Base-by-base conservation (phyloP, 2,113 vertebrate species). In the Psilopsiagon aymara region DNA sequence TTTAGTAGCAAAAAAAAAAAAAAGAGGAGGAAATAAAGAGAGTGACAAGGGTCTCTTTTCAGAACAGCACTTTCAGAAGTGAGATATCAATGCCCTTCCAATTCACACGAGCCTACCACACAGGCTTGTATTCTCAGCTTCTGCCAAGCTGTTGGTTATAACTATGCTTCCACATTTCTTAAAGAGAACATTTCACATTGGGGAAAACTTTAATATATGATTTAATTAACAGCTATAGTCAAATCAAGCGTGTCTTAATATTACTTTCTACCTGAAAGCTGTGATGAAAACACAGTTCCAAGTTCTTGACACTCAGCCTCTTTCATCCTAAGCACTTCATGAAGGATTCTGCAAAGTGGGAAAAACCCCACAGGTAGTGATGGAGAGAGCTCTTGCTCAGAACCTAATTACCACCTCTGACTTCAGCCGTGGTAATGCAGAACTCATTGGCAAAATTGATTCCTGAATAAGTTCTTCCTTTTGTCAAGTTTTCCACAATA, bases 131-230 rank as follows among this genome's bases (percentile, higher is more conserved):
- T n/a, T 67, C 90, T 78, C 59, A 63, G 68, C 82, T 78, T 74
- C 76, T 17, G 68, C 27, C 68, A 81, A 70, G 60, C 19, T 96
- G 88, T 92, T 93, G 93, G 93, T 88, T 96, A 11, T 6, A 92
- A 81, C 64, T 82, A 73, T 25, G 15, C 67, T 59, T 91, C 52
- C 46, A 75, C 10, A 1, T 51, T 90, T 93, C 95, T 96, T 96
- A 94, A 96, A 96, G 86, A 94, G 95, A 95, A 95, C 73, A 90
- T 95, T 96, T 96, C 86, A 78, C 88, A 90, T 92, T 92, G 95
- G 92, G 95, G 95, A 97, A 96, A 97, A 95, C 92, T 94, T 96
- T 70, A 47, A 27, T 24, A 15, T 10, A n/a, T 9, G 60, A 64
- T 39, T 86, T 73, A 88, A 88, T 88, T 60, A 78, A 83, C 27